phyloP scores from a whole-genome alignment of 2,797 vertebrate species.

The Scolopax bukidnonensis region DNA sequence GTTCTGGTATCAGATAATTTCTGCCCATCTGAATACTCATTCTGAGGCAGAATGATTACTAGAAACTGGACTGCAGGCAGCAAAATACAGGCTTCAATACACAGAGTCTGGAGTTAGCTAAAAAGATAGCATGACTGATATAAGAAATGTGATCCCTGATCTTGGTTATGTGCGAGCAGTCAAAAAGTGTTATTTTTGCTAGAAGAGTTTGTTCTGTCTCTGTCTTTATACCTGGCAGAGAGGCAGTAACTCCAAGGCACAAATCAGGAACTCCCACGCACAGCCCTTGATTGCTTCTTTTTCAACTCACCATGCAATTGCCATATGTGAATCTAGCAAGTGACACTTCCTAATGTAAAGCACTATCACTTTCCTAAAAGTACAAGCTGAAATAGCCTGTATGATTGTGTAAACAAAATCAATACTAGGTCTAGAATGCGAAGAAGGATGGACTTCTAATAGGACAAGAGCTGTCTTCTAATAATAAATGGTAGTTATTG shows the following conservation, averaged over 20 bases:
- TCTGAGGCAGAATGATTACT: background rate
- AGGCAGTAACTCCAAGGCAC: slow-evolving; percentile 42
- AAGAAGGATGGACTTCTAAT: background rate
- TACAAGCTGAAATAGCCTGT: background rate
- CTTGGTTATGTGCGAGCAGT: background rate
- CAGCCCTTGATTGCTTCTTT: slow-evolving; percentile 40
- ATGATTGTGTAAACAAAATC: background rate
- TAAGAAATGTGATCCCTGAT: background rate
- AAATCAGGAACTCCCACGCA: slow-evolving; percentile 25
- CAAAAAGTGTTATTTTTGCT: slow-evolving; percentile 29
- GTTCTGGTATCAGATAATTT: background rate
- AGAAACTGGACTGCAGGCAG: background rate
- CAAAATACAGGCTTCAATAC: background rate
- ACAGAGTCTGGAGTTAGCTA: background rate
- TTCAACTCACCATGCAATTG: slow-evolving; percentile 49
- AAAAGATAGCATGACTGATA: background rate
- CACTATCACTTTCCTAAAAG: slow-evolving; percentile 1
- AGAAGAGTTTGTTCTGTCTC: slow-evolving; percentile 45
- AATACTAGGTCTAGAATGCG: background rate
- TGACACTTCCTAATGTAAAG: slow-evolving; percentile 43
- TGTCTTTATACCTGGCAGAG: slow-evolving; percentile 51
- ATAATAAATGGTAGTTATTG: background rate
- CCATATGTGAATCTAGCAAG: slow-evolving; percentile 56
- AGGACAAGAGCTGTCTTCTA: background rate
- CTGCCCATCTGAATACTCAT: background rate